Conservation (phyloP, 64 coral and sea anemone genomes). For the Catalaphyllia jardinei region DNA sequence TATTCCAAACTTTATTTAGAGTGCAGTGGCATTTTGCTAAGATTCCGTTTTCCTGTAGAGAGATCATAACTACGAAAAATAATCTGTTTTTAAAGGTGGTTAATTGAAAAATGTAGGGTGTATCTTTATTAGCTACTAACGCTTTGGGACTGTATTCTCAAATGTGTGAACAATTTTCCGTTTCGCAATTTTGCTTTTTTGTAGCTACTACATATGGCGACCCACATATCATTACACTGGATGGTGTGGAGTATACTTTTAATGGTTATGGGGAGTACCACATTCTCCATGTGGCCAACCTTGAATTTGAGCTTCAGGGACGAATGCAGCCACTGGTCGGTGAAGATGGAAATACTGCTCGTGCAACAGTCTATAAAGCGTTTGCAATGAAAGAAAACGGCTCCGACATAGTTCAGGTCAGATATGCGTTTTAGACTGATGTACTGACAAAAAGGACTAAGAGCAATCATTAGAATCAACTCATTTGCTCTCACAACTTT, state of each 20-base stretch:
- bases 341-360: not conserved
- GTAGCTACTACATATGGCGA: conserved; percentile 40
- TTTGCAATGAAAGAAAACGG: conserved; percentile 47
- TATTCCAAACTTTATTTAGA: too few relatives aligned
- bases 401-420: conserved; percentile 42
- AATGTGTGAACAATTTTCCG: not conserved
- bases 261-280: conserved; percentile 50
- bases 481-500: too few relatives aligned
- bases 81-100: too few relatives aligned
- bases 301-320: conserved; percentile 40
- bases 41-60: too few relatives aligned
- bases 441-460: not conserved
- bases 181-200: not conserved
- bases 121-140: too few relatives aligned
- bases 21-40: too few relatives aligned
- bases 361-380: conserved; percentile 42
- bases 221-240: conserved; percentile 52
- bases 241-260: conserved; percentile 47
- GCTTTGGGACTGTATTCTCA: too few relatives aligned
- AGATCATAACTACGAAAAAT: too few relatives aligned
- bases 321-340: conserved; percentile 42
- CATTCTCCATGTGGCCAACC: conserved; percentile 1
- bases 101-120: too few relatives aligned
- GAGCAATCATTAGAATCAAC: not conserved
- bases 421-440: too few relatives aligned